Evolutionary conservation across 2,888 invertebrate genomes (phyloP), one percentile per base, ranked within the genome.

Genomic region (Conops quadrifasciatus): DNA sequence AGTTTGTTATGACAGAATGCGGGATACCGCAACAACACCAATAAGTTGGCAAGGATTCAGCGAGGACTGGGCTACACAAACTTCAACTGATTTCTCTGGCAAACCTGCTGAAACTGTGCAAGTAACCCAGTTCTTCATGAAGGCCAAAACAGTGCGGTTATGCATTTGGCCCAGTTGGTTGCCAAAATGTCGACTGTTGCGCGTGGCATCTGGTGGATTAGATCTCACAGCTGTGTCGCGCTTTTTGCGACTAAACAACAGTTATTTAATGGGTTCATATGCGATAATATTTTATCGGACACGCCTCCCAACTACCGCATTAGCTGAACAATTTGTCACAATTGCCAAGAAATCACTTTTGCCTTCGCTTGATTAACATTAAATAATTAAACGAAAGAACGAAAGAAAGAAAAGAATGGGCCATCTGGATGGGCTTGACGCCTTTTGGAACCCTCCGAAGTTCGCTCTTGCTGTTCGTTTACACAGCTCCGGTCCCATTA

Each of bases 251-350:
- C 4, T 36, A 4, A 36, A 9, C 9, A 36, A 4, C 5, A 36
- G 5, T 7, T 36, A 7, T 36, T 36, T 36, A 36, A 36, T 9
- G 36, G 36, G 4, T 4, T 7, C 36, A 9, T 36, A 36, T 7
- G 36, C 36, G 36, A 36, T 9, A 36, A 36, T 36, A 36, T 36
- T 36, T 36, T 4, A 36, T 36, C 36, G 36, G 36, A 4, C 36
- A 36, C 9, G 36, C 36, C 36, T 36, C 36, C 9, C 36, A 36
- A 36, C 9, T 36, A 36, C 24, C 26, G n/a, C 15, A n/a, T 13
- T 56, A 21, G 4, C 36, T 36, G 36, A 67, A 59, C 58, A 58
- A 67, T 67, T 67, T 67, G 67, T 67, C 67, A 67, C 59, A 59
- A 45, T 53, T 67, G 45, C 28, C 21, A 24, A 26, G 24, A 67